Base-by-base conservation (phyloP, 1,140 invertebrate species). In the Drosophila ananassae region DNA sequence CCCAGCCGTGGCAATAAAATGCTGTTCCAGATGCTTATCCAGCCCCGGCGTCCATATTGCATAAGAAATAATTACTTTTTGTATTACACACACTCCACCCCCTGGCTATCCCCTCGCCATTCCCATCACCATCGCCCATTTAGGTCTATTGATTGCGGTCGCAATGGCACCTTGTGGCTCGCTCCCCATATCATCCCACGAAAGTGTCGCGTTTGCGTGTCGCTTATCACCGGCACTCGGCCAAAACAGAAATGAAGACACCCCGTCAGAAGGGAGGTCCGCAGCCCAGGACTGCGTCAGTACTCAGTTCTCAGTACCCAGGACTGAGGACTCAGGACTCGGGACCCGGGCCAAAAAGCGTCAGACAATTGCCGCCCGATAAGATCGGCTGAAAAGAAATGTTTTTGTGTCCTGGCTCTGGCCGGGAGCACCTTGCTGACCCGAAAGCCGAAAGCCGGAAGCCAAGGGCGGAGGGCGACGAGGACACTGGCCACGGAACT, bases 11-110 rank as follows among this genome's bases (percentile, higher is more conserved):
- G 62, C 75, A 82, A 87, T 87, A 87, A 87, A 87, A 87, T 87
- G 79, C 83, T 83, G 79, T 79, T 83, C 67, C 78, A 85, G 82
- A 89, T 87, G 83, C 63, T 87, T 87, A 83, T 87, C 67, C 56
- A 9, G 22, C 22, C 50, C 57, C 25, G 62, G 10, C 60, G 60
- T 46, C 66, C 83, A 82, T 87, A 82, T 87, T 85, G 83, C 79
- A 87, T 89, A 89, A 82, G 82, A 82, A 87, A 87, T 87, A 87
- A 87, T 87, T 89, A 87, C 82, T 63, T 89, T 85, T 82, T 89
- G 82, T 87, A 87, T 87, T 89, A 89, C 82, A 85, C 74, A 78
- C 74, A 85, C 82, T 77, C 81, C 81, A 67, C 73, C 22, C 25
- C 48, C 32, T 58, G 57, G 37, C 22, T 7, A 24, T 39, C 60